phyloP scores from a whole-genome alignment of 2,888 invertebrate genomes.

The Rotaria magnacalcarata region DNA sequence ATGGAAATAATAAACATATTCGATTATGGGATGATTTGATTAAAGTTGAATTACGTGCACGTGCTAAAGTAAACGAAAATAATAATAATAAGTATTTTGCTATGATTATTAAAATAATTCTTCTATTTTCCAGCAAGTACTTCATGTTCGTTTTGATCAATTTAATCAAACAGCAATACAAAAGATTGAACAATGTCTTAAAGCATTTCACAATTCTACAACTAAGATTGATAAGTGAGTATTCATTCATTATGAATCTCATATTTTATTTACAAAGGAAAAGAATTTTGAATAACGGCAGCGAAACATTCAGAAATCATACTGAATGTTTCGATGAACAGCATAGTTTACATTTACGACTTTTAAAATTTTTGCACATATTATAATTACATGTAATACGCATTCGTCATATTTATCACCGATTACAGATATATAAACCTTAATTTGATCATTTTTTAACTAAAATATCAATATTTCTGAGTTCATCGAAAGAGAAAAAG shows the following conservation, averaged over 20 bases:
- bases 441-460: too few relatives aligned
- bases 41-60: not conserved
- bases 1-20: not conserved
- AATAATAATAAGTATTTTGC: not conserved
- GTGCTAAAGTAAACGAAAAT: not conserved
- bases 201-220: not conserved
- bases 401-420: too few relatives aligned
- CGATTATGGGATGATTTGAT: constrained; percentile 24
- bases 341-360: too few relatives aligned
- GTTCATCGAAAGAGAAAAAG: not conserved
- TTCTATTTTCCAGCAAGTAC: not conserved
- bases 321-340: too few relatives aligned
- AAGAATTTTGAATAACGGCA: too few relatives aligned
- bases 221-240: not conserved
- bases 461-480: too few relatives aligned
- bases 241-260: not conserved
- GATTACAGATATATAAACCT: too few relatives aligned
- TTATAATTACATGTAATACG: too few relatives aligned
- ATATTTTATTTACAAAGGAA: too few relatives aligned
- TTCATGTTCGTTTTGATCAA: constrained; percentile 33
- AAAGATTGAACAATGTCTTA: not conserved
- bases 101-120: too few relatives aligned
- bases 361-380: too few relatives aligned
- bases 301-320: too few relatives aligned
- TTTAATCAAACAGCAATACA: constrained; percentile 14